A percentile compares a stretch with the other conserved stretches of the same genome.
Evolutionary conservation across 92 coral and sea anemone species (phyloP).

Genomic region (Meandrina meandrites): DNA sequence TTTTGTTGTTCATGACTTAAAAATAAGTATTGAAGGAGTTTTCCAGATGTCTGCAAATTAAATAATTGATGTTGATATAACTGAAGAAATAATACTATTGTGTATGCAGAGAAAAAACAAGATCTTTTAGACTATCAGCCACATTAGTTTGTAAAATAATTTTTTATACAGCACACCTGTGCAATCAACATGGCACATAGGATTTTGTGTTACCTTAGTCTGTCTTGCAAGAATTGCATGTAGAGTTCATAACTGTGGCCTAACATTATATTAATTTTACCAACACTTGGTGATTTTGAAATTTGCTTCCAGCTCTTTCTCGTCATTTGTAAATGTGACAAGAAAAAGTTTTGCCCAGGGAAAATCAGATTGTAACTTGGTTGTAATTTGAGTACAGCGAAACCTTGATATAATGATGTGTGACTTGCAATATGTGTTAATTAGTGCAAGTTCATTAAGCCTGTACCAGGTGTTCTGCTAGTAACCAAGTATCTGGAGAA

Average conservation of each 20-base stretch:
- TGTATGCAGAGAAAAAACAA: neutral
- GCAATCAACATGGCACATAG: neutral
- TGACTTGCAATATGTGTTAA: too few relatives aligned
- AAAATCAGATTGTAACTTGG: neutral
- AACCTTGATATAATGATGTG: too few relatives aligned
- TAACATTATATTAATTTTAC: neutral
- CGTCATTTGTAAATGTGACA: neutral
- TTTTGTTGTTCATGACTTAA: neutral
- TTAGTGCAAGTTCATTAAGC: too few relatives aligned
- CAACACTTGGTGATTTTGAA: neutral
- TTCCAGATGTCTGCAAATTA: slow-evolving; percentile 15
- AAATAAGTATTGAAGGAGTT: neutral
- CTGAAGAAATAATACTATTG: neutral
- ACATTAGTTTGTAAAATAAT: neutral
- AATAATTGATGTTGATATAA: slow-evolving; percentile 6
- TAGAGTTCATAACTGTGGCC: neutral
- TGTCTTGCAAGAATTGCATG: too few relatives aligned
- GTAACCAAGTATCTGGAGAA: too few relatives aligned
- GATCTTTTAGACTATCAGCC: too few relatives aligned
- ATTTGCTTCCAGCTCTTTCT: neutral
- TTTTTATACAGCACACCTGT: neutral
- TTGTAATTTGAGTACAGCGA: too few relatives aligned
- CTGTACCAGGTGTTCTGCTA: too few relatives aligned
- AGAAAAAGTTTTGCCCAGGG: neutral
- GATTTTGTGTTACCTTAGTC: neutral